These are phyloP conservation scores for Pimpla rufipes DNA, from an alignment of 2,888 invertebrate species.

Conservation along the genomic window DNA sequence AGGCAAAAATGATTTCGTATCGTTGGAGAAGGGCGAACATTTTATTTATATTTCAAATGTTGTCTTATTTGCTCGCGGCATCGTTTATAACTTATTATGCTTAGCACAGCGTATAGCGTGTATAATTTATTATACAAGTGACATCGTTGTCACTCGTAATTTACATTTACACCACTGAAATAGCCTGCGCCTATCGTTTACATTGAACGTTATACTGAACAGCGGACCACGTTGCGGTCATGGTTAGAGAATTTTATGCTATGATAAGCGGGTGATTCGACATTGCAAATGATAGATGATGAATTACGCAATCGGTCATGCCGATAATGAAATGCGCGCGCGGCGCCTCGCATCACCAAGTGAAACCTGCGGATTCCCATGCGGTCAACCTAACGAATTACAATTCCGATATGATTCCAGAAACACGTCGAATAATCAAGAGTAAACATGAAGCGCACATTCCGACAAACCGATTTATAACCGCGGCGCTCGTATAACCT, in stretches of 20 bases:
- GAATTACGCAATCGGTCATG: conserved; percentile 37
- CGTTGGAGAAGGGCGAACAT: no score
- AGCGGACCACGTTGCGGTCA: no score
- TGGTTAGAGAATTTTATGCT: conserved; percentile 11
- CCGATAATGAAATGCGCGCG: conserved; percentile 15
- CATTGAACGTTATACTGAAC: no score
- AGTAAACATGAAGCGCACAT: not conserved
- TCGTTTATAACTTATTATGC: no score
- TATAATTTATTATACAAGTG: no score
- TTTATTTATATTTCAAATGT: no score
- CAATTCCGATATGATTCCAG: conserved; percentile 36
- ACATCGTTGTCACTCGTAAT: no score
- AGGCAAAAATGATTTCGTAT: no score
- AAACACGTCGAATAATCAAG: not conserved
- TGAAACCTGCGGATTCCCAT: conserved; percentile 9
- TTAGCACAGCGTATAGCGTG: no score
- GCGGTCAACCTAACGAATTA: conserved; percentile 30
- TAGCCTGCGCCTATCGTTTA: no score
- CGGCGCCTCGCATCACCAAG: not conserved
- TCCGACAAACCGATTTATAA: not conserved
- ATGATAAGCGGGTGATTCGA: conserved; percentile 23
- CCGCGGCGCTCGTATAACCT: not conserved
- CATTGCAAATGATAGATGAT: conserved; percentile 49
- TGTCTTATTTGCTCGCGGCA: no score
- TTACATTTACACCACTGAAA: no score